Base-by-base conservation (phyloP, 1,140 invertebrate species). In the Stegodyphus mimosarum region DNA sequence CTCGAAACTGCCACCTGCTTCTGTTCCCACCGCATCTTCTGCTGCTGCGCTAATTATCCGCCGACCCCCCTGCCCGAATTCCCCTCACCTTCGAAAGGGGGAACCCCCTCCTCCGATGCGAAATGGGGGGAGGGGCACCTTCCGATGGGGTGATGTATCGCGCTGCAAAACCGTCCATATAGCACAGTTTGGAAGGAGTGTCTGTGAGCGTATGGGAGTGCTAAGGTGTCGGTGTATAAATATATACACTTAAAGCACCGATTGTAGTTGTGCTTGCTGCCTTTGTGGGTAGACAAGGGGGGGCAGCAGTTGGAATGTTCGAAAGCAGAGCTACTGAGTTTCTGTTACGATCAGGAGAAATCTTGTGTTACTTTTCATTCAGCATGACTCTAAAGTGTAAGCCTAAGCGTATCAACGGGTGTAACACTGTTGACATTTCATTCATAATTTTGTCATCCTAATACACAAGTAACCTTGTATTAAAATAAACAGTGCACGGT, bases 111-210 rank as follows among this genome's bases (percentile, higher is more conserved):
- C 67, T 72, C 67, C 77, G 60, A 53, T 55, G 11, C 13, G 69
- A 81, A 72, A 72, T 51, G 69, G 69, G 78, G 70, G 78, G 64
- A 71, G 69, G 69, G 64, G 69, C 48, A 13, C 69, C 50, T n/a
- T 51, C 78, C 78, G 52, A 71, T 81, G 52, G 78, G 71, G 71
- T 83, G 80, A 83, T 83, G 80, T 83, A 83, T 83, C 80, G 72
- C 55, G n/a, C 60, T 52, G 18, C 67, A 71, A 80, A 72, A 78
- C 76, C 48, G 76, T 69, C 76, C 76, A 69, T 78, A 78, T 78
- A 78, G 76, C 76, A 63, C 76, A 67, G 76, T 78, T 78, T 78
- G 49, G 76, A 53, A 69, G 50, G 55, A 9, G 55, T 10, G 15
- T 10, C 9, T 15, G 55, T 33, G 55, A 9, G 55, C 1, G 15